These are phyloP conservation scores for Sorex fumeus DNA, from an alignment of 2,113 vertebrate species.

Conservation along the genomic window DNA sequence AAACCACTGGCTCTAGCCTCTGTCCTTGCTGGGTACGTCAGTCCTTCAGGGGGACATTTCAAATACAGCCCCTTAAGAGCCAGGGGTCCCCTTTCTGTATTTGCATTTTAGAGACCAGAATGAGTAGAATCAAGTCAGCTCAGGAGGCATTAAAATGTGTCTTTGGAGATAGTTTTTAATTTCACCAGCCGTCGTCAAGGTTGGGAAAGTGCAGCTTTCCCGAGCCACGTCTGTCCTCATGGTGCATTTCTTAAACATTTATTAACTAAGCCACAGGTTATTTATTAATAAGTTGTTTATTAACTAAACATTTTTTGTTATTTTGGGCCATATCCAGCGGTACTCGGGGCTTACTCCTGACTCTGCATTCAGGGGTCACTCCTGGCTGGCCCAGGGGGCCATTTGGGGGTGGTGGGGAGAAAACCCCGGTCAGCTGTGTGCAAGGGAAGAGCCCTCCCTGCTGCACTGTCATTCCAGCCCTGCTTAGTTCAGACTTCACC, in stretches of 20 bases:
- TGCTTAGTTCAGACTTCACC: background rate
- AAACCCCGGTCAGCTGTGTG: no score
- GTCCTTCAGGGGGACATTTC: background rate
- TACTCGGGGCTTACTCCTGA: no score
- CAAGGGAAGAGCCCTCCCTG: no score
- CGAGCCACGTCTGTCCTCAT: background rate
- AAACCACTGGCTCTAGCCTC: background rate
- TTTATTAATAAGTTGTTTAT: no score
- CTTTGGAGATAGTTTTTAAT: constrained; percentile 23
- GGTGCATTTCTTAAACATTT: background rate
- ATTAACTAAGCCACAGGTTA: no score
- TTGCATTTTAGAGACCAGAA: background rate
- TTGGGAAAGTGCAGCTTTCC: background rate
- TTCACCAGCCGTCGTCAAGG: background rate
- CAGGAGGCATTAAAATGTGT: background rate
- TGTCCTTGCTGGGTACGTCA: background rate
- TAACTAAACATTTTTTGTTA: no score
- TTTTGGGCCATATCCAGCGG: no score
- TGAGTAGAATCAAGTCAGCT: background rate
- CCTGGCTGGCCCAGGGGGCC: no score
- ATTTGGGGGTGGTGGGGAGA: no score
- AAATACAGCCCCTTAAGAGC: background rate
- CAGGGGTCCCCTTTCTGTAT: background rate
- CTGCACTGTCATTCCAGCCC: no score
- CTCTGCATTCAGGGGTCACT: no score